A percentile compares a stretch with the other conserved stretches of the same genome.
These are phyloP conservation scores for Poecilia picta DNA, from an alignment of 2,797 vertebrate genomes.

Conservation along the genomic window DNA sequence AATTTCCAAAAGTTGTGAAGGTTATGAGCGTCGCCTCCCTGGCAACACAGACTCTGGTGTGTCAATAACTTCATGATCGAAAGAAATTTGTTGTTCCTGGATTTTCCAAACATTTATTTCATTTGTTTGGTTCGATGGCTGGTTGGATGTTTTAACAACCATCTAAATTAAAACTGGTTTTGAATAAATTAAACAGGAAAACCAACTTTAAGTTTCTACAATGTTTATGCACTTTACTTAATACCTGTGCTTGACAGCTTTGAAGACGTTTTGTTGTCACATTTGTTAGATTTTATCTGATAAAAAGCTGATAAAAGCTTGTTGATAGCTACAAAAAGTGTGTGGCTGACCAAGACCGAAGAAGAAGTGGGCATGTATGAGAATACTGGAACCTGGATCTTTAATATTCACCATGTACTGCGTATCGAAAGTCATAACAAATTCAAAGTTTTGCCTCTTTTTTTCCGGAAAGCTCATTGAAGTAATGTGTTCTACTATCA, in stretches of 20 bases:
- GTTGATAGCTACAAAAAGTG: background rate
- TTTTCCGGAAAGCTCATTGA: background rate
- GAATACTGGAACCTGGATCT: background rate
- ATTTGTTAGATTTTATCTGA: too few species aligned
- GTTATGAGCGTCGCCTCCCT: background rate
- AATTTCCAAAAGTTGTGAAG: too few species aligned
- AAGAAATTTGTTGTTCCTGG: background rate
- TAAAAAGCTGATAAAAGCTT: too few species aligned
- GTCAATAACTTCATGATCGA: background rate
- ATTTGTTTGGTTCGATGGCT: background rate
- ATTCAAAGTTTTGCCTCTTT: background rate
- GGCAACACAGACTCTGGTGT: background rate
- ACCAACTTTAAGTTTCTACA: background rate
- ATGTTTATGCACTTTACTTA: background rate
- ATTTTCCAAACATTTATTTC: background rate
- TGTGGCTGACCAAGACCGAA: background rate
- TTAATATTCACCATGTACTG: background rate
- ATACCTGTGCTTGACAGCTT: background rate
- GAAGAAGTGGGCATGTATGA: background rate
- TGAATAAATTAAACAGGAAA: background rate
- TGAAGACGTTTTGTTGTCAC: too few species aligned
- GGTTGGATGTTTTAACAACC: background rate
- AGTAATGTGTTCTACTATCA: background rate
- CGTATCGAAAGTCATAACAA: background rate
- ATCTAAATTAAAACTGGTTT: background rate